phyloP scores from a whole-genome alignment of 35 echinoderm and acorn worm species.

The Heliocidaris erythrogramma region DNA sequence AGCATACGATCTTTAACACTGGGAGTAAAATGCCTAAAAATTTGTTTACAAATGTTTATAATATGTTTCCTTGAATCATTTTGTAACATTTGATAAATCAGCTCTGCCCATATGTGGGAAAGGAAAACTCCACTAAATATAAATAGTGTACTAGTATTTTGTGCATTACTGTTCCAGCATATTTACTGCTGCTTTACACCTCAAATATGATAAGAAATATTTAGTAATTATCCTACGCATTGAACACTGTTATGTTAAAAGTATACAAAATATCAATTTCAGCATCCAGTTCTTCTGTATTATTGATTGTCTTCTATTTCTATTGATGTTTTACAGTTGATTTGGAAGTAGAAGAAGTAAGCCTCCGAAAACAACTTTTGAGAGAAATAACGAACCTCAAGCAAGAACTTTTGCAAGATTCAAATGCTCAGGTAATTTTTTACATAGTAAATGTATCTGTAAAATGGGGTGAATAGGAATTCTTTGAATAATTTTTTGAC shows the following conservation, averaged over 20 bases:
- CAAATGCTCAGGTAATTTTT: background rate
- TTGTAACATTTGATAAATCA: too few species aligned
- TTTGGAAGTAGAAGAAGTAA: slow-evolving; percentile 55
- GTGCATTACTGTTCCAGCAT: background rate
- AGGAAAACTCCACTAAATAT: too few species aligned
- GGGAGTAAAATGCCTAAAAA: too few species aligned
- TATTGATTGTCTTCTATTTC: background rate
- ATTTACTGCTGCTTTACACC: background rate
- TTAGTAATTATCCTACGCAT: too few species aligned
- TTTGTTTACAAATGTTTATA: too few species aligned
- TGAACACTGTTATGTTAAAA: background rate
- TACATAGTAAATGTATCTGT: background rate
- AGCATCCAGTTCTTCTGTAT: background rate
- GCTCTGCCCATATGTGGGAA: too few species aligned
- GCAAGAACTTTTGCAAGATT: background rate
- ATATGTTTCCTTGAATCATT: too few species aligned
- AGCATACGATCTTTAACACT: too few species aligned
- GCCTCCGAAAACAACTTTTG: slow-evolving; percentile 32
- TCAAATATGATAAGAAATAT: too few species aligned
- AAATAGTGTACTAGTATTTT: background rate
- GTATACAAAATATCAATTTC: background rate
- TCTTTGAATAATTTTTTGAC: too few species aligned
- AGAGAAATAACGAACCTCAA: slow-evolving; percentile 34
- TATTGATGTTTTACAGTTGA: slow-evolving; percentile 39
- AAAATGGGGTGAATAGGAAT: background rate